These are phyloP conservation scores for Parnassius glacialis DNA, from an alignment of 2,888 invertebrate species.

Conservation along the genomic window DNA sequence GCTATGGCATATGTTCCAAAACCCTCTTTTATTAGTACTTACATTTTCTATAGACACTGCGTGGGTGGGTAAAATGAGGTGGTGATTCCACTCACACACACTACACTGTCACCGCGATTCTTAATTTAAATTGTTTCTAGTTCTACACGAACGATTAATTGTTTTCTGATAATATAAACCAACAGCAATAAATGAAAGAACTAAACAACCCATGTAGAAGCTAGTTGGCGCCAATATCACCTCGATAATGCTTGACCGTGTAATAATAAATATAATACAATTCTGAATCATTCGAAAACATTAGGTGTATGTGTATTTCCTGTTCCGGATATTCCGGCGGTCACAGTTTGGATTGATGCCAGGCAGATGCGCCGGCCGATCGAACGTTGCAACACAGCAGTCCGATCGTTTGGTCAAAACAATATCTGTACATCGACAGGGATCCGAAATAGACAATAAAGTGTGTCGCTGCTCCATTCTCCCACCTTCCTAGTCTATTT, in stretches of 20 bases:
- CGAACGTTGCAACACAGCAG: conserved; percentile 18
- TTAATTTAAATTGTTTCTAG: too few species aligned
- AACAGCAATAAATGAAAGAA: too few species aligned
- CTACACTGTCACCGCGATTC: too few species aligned
- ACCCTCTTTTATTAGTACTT: too few species aligned
- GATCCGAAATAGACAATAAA: conserved; percentile 24
- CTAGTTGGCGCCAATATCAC: not conserved
- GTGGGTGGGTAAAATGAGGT: too few species aligned
- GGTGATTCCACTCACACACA: too few species aligned
- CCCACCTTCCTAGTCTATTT: conserved; percentile 10
- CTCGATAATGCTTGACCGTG: conserved; percentile 7
- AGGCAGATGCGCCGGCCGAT: conserved; percentile 23
- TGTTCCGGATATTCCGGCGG: conserved; percentile 22
- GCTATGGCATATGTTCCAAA: too few species aligned
- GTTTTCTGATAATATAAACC: too few species aligned
- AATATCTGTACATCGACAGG: conserved; percentile 15
- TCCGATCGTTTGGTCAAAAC: conserved; percentile 19
- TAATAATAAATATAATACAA: conserved; percentile 1
- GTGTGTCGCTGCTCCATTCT: conserved; percentile 16
- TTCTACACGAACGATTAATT: too few species aligned
- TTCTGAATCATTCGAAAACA: conserved; percentile 9
- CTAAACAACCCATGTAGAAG: not conserved
- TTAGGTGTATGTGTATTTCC: conserved; percentile 19
- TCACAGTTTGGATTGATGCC: conserved; percentile 15
- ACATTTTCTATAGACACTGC: too few species aligned